These are phyloP conservation scores for Porphyrio hochstetteri DNA, from an alignment of 2,113 vertebrate species.

Conservation along the genomic window DNA sequence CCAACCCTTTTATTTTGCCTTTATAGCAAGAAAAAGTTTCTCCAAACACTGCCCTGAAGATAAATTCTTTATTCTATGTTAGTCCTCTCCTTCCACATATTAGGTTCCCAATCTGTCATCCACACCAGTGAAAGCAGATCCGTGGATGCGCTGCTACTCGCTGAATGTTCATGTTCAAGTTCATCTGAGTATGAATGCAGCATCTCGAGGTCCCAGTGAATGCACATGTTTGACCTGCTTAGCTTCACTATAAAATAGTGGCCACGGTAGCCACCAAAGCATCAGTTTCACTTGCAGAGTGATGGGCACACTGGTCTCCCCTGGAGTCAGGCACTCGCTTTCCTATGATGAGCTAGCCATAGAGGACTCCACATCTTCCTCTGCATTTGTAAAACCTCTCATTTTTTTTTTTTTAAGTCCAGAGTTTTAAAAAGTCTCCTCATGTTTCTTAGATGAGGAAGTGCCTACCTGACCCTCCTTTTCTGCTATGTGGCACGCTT, in stretches of 20 bases:
- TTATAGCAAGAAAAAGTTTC: background rate
- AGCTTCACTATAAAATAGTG: background rate
- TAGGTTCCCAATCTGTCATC: background rate
- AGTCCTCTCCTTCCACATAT: accelerated
- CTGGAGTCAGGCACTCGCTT: background rate
- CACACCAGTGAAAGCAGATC: background rate
- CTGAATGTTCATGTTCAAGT: background rate
- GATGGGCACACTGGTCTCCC: background rate
- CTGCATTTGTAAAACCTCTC: background rate
- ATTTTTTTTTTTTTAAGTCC: background rate
- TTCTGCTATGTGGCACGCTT: background rate
- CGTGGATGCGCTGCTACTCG: background rate
- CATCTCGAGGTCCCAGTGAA: background rate
- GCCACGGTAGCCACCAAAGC: background rate
- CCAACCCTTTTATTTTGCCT: background rate
- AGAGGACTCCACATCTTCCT: background rate
- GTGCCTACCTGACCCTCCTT: background rate
- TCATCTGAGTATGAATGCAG: accelerated
- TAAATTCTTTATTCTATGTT: background rate
- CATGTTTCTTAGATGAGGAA: background rate
- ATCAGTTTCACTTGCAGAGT: background rate
- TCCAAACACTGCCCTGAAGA: background rate
- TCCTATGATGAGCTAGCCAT: background rate
- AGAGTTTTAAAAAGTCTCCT: background rate
- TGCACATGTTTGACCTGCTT: background rate